Base-by-base conservation (phyloP, 2,113 vertebrate genomes). In the Piaya cayana region DNA sequence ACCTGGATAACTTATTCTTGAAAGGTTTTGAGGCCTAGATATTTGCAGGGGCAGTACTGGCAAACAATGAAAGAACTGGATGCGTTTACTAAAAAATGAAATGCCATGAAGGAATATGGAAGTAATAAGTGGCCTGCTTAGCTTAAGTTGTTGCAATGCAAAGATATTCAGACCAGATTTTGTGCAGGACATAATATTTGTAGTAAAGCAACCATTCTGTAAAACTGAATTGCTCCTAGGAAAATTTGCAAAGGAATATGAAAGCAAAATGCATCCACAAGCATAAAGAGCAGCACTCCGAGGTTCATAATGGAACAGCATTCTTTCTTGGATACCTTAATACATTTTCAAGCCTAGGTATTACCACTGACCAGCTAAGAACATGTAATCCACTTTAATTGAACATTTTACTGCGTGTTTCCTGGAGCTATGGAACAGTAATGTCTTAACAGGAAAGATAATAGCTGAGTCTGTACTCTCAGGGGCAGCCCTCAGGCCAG, bases 351-450 rank as follows among this genome's bases (percentile, higher is more conserved):
- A 86, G 85, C 63, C 74, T 83, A 67, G 75, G 71, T 81, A 90
- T 90, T 90, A 84, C 39, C 86, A 30, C 76, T 96, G 93, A 93
- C 88, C 90, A 80, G 30, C 85, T 96, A 94, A 93, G 85, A 96
- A 88, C 72, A 68, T 56, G 74, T 93, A 93, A 95, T 75, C 85
- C 71, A 80, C 75, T 93, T 95, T 95, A 92, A 91, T 49, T 95
- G 92, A 91, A 90, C 92, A 91, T 88, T 95, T 95, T 93, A 45
- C 68, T 93, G 85, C 34, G 29, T 50, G 76, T 92, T 96, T 95
- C 79, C 79, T 64, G 60, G 34, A 94, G 88, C 85, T 88, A 43
- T 76, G 60, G 59, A 91, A 27, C 59, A 85, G 55, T 52, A 80
- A 80, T n/a, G 25, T 80, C 90, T 92, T 97, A 82, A 81, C 65